Percentiles rank a stretch among this genome's conserved stretches.
phyloP scores from a whole-genome alignment of 2,113 vertebrate species.

The Nerophis ophidion region DNA sequence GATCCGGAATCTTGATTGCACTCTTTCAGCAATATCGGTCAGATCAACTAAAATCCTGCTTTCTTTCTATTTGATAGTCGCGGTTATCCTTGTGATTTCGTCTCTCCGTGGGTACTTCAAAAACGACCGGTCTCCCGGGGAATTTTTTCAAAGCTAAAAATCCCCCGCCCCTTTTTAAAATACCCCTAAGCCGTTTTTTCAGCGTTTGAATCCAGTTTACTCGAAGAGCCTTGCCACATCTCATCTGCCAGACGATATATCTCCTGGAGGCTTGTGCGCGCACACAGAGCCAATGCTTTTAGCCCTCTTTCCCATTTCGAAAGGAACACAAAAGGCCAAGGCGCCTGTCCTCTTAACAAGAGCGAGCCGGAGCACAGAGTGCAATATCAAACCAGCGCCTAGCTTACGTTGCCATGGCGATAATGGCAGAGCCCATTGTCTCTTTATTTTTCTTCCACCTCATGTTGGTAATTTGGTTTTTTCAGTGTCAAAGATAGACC shows the following conservation, averaged over 20 bases:
- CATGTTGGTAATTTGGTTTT: constrained; percentile 57
- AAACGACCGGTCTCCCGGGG: not conserved
- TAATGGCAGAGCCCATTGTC: constrained; percentile 53
- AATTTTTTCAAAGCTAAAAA: constrained; percentile 16
- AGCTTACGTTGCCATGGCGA: constrained; percentile 64
- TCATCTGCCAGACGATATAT: constrained; percentile 24
- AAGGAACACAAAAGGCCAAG: constrained; percentile 44
- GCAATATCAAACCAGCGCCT: constrained; percentile 51
- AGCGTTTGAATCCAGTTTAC: constrained; percentile 9
- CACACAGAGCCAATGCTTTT: constrained; percentile 24
- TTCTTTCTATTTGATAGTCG: no score
- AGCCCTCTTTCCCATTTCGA: constrained; percentile 17
- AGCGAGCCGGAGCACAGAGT: constrained; percentile 29
- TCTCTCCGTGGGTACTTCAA: not conserved
- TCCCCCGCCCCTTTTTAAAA: not conserved
- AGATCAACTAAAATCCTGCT: not conserved
- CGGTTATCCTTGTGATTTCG: not conserved
- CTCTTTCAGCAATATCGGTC: not conserved
- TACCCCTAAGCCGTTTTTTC: not conserved
- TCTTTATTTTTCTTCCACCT: constrained; percentile 19
- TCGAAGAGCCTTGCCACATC: constrained; percentile 21
- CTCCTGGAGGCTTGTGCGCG: constrained; percentile 5
- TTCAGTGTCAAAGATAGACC: constrained; percentile 40
- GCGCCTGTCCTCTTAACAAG: constrained; percentile 41
- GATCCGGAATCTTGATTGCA: not conserved